Conservation (phyloP, 2,113 vertebrate species). For the Salvelinus sp. region DNA sequence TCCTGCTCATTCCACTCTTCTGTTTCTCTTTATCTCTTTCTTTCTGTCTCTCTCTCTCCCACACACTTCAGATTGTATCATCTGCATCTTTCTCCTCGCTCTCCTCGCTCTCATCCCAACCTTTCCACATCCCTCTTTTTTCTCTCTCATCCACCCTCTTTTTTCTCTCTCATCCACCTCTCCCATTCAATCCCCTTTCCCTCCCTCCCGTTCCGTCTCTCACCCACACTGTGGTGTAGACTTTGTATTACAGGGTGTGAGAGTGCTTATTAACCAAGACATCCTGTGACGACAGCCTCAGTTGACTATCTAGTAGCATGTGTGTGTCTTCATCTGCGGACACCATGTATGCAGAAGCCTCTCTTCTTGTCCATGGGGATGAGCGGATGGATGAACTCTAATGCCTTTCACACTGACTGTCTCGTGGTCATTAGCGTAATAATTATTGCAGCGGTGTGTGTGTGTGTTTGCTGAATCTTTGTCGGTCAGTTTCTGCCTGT, state of each 20-base stretch:
- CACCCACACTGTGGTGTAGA: slow-evolving; percentile 48
- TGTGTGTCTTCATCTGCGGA: slow-evolving; percentile 21
- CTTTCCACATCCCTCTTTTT: not conserved
- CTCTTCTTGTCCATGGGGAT: slow-evolving; percentile 40
- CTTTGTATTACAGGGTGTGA: slow-evolving; percentile 53
- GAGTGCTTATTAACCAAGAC: slow-evolving; percentile 68
- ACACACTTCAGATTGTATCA: not conserved
- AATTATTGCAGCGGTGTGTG: not conserved
- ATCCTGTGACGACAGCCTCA: slow-evolving; percentile 50
- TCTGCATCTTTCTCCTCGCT: not conserved
- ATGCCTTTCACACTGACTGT: not conserved
- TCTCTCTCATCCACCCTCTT: not conserved
- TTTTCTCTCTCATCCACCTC: not conserved
- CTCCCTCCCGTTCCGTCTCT: slow-evolving; percentile 6
- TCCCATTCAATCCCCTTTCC: not conserved
- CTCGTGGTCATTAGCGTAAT: not conserved
- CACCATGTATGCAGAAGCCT: slow-evolving; percentile 20
- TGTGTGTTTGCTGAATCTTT: slow-evolving; percentile 1
- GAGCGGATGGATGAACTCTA: not conserved
- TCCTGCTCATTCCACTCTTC: not conserved
- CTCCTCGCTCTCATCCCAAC: not conserved
- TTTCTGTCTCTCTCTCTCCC: not conserved
- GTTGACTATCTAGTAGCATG: slow-evolving; percentile 28
- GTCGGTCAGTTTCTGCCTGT: slow-evolving; percentile 7
- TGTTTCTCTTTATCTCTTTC: not conserved